Evolutionary conservation across 2,113 vertebrate genomes (phyloP).

Genomic region (Dipodomys merriami): DNA sequence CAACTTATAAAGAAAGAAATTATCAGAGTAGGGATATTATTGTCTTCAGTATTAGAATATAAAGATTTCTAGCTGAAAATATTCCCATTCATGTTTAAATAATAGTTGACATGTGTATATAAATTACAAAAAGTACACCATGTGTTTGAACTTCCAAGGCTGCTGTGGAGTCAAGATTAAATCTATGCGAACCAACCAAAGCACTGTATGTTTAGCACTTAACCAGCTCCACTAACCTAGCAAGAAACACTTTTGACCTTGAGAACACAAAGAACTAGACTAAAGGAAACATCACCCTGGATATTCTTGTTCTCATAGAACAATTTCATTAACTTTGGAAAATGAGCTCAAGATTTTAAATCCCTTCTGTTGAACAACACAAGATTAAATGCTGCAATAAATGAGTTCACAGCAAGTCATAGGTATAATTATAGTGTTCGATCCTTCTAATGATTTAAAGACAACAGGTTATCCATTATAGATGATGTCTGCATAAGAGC

Average conservation of each 20-base stretch:
- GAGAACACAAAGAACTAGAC: background rate
- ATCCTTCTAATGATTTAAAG: conserved; percentile 30
- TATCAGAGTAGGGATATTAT: background rate
- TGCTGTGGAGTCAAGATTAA: conserved; percentile 26
- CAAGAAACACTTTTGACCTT: conserved; percentile 1
- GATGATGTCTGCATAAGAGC: background rate
- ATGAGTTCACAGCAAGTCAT: conserved; percentile 14
- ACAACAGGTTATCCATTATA: conserved; percentile 24
- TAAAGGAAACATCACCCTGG: background rate
- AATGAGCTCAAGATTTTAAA: conserved; percentile 12
- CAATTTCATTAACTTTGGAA: background rate
- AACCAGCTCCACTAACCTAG: background rate
- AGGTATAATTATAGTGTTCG: background rate
- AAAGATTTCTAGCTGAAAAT: conserved; percentile 22
- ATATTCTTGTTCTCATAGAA: conserved; percentile 38
- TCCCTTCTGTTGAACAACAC: background rate
- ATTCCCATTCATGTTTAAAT: background rate
- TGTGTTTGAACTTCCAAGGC: background rate
- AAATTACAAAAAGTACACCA: background rate
- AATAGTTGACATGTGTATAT: background rate
- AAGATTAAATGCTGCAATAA: conserved; percentile 51
- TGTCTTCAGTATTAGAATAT: background rate
- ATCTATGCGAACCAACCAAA: background rate
- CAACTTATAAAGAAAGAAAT: background rate
- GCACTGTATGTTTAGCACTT: background rate